Conservation (phyloP, 2,888 invertebrate genomes). For the Halocaridina rubra region DNA sequence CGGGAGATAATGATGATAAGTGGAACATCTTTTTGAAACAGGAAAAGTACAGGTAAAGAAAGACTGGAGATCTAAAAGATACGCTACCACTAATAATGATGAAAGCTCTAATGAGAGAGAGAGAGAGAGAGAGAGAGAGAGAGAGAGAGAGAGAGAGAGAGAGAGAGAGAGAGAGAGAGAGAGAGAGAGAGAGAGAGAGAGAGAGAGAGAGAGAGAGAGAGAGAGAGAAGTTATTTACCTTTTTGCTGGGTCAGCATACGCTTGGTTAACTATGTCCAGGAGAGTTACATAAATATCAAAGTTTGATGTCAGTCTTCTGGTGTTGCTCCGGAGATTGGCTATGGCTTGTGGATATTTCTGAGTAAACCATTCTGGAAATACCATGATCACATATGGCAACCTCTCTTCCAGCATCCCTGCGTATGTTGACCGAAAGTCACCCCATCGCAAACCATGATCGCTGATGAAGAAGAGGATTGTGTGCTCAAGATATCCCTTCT, state of each 20-base stretch:
- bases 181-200: neutral
- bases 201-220: neutral
- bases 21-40: too few species aligned
- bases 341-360: neutral
- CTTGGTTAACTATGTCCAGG: neutral
- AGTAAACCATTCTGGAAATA: slow-evolving; percentile 11
- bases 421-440: slow-evolving; percentile 4
- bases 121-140: neutral
- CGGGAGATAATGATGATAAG: too few species aligned
- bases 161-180: neutral
- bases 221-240: neutral
- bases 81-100: too few species aligned
- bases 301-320: neutral
- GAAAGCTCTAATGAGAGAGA: too few species aligned
- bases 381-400: neutral
- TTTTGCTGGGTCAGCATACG: neutral
- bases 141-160: neutral
- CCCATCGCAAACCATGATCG: slow-evolving; percentile 19
- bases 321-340: neutral
- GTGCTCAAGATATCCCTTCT: slow-evolving; percentile 73
- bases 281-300: neutral
- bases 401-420: slow-evolving; percentile 29
- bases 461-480: slow-evolving; percentile 69
- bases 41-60: too few species aligned
- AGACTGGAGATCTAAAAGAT: too few species aligned